Conservation (phyloP, 2,113 vertebrate genomes). For the Sylvia atricapilla region DNA sequence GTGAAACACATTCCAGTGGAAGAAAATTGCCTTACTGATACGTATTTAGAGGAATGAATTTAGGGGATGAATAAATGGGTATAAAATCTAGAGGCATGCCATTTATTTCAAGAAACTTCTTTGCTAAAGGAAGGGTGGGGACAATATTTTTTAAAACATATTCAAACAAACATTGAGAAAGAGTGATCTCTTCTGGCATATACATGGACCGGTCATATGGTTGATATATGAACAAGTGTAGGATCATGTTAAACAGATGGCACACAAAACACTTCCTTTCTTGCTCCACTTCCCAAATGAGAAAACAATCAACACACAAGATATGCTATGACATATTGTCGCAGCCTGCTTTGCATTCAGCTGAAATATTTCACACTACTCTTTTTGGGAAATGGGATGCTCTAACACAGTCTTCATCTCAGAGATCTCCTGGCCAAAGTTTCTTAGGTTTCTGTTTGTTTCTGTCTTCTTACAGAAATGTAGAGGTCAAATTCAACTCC, state of each 20-base stretch:
- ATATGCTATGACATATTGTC: not conserved
- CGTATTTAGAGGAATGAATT: not conserved
- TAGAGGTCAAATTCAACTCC: not conserved
- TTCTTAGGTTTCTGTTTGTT: not conserved
- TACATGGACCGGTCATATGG: not conserved
- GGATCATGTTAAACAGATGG: not conserved
- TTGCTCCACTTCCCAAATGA: not conserved
- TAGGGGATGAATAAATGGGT: not conserved
- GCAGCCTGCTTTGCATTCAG: not conserved
- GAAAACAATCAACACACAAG: not conserved
- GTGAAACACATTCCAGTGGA: not conserved
- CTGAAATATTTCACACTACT: not conserved
- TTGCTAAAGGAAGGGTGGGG: not conserved
- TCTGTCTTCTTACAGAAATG: not conserved
- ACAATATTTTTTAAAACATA: not conserved
- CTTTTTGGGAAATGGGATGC: not conserved
- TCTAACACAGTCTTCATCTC: not conserved
- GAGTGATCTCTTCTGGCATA: not conserved
- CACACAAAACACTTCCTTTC: not conserved
- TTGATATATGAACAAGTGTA: not conserved
- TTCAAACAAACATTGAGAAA: not conserved
- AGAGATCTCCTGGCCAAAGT: not conserved
- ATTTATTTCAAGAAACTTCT: not conserved
- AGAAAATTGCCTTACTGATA: not conserved
- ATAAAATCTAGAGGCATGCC: not conserved